phyloP scores from a whole-genome alignment of 2,888 invertebrate genomes.

The Chironomus tentans region DNA sequence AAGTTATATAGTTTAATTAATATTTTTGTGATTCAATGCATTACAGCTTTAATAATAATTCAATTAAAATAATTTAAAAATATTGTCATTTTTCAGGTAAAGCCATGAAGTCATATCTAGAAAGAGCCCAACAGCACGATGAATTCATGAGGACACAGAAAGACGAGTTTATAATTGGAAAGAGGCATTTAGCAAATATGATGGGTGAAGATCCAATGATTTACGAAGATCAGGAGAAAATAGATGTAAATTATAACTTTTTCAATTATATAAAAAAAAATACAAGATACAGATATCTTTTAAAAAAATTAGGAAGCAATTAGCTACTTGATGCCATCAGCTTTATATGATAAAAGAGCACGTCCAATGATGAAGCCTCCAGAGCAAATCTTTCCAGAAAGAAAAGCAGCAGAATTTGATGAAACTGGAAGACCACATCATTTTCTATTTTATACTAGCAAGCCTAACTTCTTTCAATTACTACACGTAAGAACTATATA shows the following conservation, averaged over 20 bases:
- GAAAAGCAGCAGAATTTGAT: slow-evolving; percentile 85
- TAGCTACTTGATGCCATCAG: slow-evolving; percentile 92
- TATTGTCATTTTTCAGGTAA: slow-evolving; percentile 43
- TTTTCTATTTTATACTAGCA: slow-evolving; percentile 83
- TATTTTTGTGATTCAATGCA: no score
- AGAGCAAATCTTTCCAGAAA: slow-evolving; percentile 70
- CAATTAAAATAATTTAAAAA: no score
- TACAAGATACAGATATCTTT: not conserved
- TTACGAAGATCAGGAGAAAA: slow-evolving; percentile 70
- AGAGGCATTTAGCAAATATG: slow-evolving; percentile 94
- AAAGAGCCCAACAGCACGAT: slow-evolving; percentile 71
- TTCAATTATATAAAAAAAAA: no score
- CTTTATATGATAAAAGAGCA: slow-evolving; percentile 73
- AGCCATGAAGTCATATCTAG: slow-evolving; percentile 83
- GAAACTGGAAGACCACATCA: slow-evolving; percentile 84
- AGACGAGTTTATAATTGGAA: slow-evolving; percentile 80
- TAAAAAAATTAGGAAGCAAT: slow-evolving; percentile 62
- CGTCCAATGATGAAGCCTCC: slow-evolving; percentile 87
- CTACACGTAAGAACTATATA: slow-evolving; percentile 54
- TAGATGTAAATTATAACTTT: slow-evolving; percentile 54
- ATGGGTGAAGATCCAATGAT: slow-evolving; percentile 91
- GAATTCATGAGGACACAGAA: slow-evolving; percentile 72
- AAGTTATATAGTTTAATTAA: no score
- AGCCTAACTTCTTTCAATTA: slow-evolving; percentile 73
- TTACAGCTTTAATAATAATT: no score